Base-by-base conservation (phyloP, 2,797 vertebrate species). In the Echiichthys vipera region DNA sequence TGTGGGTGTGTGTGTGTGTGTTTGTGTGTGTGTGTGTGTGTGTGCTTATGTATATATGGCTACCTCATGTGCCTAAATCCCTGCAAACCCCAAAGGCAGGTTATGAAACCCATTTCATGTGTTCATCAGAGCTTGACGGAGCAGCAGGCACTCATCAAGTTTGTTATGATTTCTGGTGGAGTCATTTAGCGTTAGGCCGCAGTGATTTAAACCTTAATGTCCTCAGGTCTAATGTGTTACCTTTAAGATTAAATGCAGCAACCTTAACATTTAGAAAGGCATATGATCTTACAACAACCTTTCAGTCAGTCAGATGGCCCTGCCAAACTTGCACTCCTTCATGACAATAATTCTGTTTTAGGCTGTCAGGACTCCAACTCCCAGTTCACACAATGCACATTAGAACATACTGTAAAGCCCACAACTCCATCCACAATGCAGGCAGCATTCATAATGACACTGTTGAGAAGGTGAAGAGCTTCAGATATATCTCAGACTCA, bases 61-160 rank as follows among this genome's bases (percentile, higher is more conserved):
- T 69, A 66, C 22, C n/a, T n/a, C n/a, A n/a, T 55, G 49, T 71
- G 13, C 34, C 62, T 61, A 64, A 74, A 86, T 75, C 58, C 18
- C 24, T 39, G 13, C 39, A 70, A 74, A 63, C 14, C 71, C 42
- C 22, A 43, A 63, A 74, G 53, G 64, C 22, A 37, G 67, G 49
- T 56, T 39, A 65, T 79, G 73, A 85, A 89, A 83, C 58, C 49
- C 71, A 84, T 84, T 80, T 87, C 68, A 74, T 27, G 64, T 68
- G 77, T 55, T 84, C 74, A 77, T 62, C 78, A 27, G 74, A 83
- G 80, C 78, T 49, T 78, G 78, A 86, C 70, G 15, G 39, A 42
- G 74, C 81, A 65, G 51, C 80, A 29, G 78, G 71, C 61, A 7
- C 39, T 71, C 66, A 2, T 27, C 29, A 22, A 75, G 71, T 88